Conservation (phyloP, 2,888 invertebrate species). For the Heliconius charithonia region DNA sequence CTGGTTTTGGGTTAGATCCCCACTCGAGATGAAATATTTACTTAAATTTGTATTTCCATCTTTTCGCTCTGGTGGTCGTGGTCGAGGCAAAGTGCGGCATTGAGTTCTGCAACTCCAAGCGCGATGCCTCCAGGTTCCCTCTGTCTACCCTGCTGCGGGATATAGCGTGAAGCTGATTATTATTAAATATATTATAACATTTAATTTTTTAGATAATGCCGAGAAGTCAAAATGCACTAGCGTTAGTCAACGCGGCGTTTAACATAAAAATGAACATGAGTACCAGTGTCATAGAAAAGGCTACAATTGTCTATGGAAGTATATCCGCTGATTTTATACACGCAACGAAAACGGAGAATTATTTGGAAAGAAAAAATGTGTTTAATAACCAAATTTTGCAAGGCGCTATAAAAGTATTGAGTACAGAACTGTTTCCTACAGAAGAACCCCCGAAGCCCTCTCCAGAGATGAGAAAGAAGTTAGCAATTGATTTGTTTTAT, state of each 20-base stretch:
- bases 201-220: conserved; percentile 86
- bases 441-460: conserved; percentile 86
- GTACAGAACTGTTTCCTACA: conserved; percentile 85
- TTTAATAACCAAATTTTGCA: conserved; percentile 71
- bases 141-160: no score
- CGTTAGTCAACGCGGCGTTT: conserved; percentile 90
- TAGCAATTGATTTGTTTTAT: conserved; percentile 90
- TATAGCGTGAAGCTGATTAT: no score
- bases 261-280: conserved; percentile 77
- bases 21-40: no score
- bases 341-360: conserved; percentile 84
- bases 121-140: no score
- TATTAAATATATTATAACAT: neutral
- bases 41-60: no score
- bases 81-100: no score
- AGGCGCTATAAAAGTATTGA: conserved; percentile 79
- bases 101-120: no score
- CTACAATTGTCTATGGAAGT: conserved; percentile 87
- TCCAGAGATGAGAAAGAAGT: conserved; percentile 86
- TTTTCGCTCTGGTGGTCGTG: no score
- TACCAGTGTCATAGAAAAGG: conserved; percentile 60
- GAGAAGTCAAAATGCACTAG: conserved; percentile 89
- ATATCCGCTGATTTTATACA: conserved; percentile 84
- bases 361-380: conserved; percentile 71
- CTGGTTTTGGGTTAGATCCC: no score